Base-by-base conservation (phyloP, 1,140 invertebrate species). In the Cydia fagiglandana region DNA sequence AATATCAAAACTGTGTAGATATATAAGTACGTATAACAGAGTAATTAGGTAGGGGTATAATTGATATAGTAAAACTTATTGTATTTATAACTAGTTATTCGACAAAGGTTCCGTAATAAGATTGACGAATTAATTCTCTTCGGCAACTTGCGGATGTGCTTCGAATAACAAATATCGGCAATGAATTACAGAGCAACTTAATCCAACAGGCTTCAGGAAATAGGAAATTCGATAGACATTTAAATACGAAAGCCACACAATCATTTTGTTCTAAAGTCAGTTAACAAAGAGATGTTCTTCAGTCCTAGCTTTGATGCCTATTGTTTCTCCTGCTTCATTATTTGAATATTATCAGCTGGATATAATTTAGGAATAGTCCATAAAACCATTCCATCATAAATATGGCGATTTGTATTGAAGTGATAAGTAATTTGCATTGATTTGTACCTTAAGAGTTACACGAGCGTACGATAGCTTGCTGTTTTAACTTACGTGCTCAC, bases 141-240 rank as follows among this genome's bases (percentile, higher is more conserved):
- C 5, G 10, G 9, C 24, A 61, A 61, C 56, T 61, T 61, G n/a
- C 10, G 38, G 17, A 70, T 70, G 66, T 70, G 30, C 6, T 1
- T 9, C 34, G 15, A 70, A 70, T 70, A 70, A 70, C 66, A 70
- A 12, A 41, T 70, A 30, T 38, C 28, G 41, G 66, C 66, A 2
- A 70, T 41, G 45, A 38, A 68, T 68, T 68, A 30, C 64, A 68
- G 30, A 15, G 28, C 64, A 68, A 15, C n/a, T n/a, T 17, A 4
- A 56, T 68, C 66, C 34, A 24, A 41, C 34, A 41, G 34, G 24
- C 34, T 41, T 15, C 5, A 17, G n/a, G 66, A 17, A 70, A 70
- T 70, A 17, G 28, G 28, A 34, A n/a, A 34, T 9, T 41, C n/a
- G 0, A 70, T 66, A 17, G 64, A 68, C 38, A 68, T 68, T 68